These are phyloP conservation scores for Pangasius larnaudii DNA, from an alignment of 2,797 vertebrate species.

Conservation along the genomic window DNA sequence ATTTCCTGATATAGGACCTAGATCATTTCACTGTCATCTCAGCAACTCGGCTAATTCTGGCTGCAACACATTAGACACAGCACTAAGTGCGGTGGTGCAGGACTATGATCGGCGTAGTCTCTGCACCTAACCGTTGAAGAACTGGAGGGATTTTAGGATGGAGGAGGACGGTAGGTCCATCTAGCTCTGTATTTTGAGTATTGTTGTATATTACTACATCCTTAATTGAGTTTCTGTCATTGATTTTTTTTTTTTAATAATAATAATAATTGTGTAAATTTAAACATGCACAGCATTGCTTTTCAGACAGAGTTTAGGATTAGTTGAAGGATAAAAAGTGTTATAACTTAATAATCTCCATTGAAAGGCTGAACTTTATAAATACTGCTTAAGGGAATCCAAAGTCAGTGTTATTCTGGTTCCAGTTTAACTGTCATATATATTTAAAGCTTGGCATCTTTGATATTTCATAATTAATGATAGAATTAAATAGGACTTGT, in stretches of 20 bases:
- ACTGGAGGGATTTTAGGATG: conserved; percentile 68
- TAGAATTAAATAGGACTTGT: not conserved
- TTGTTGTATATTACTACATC: not conserved
- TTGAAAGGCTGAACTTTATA: not conserved
- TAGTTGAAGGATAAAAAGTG: not conserved
- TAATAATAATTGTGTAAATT: not conserved
- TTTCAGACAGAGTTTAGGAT: not conserved
- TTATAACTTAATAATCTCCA: not conserved
- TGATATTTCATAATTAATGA: not conserved
- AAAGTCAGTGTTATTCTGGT: not conserved
- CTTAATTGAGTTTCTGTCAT: not conserved
- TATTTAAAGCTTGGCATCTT: not conserved
- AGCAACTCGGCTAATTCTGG: conserved; percentile 82
- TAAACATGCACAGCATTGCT: not conserved
- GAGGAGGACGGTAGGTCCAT: conserved; percentile 72
- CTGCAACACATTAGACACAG: conserved; percentile 64
- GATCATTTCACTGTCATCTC: conserved; percentile 77
- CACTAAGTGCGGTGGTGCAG: conserved; percentile 18
- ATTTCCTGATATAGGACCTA: conserved; percentile 76
- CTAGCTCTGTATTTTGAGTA: not conserved
- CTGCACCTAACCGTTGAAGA: conserved; percentile 60
- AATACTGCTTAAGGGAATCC: not conserved
- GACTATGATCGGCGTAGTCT: conserved; percentile 7
- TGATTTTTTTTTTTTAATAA: not conserved
- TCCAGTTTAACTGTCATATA: not conserved